Base-by-base conservation (phyloP, 2,797 vertebrate genomes). In the Hypotaenidia okinawae region DNA sequence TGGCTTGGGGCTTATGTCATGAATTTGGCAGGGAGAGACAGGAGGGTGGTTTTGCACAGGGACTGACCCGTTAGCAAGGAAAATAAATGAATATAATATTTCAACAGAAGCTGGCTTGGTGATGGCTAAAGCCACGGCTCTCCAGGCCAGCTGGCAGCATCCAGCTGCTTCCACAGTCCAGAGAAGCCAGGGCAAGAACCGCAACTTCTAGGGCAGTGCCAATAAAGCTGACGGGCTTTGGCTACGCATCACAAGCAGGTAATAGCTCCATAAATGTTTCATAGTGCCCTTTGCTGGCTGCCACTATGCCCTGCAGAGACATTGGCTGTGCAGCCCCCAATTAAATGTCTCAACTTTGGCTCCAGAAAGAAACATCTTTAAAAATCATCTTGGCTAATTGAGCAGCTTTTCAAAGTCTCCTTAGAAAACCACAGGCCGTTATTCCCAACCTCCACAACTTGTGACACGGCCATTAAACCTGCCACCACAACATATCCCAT, bases 321-420 rank as follows among this genome's bases (percentile, higher is more conserved):
- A 45, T 84, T 81, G 70, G 49, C 64, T 63, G 35, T 28, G 51
- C 58, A 39, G 41, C 7, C 47, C 32, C 79, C 70, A 87, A 13
- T 95, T 91, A 97, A 81, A 77, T 72, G 51, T 57, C 57, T 69
- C 78, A 66, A 30, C 25, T 76, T 70, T 63, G 59, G 13, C 57
- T 62, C 69, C 5, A 1, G 77, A 70, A 92, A 94, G 33, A 90
- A 62, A 16, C 6, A 37, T 66, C 73, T 95, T 80, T 55, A 41
- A 68, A 95, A 93, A 68, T 51, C 41, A 33, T 21, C 72, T 58
- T 35, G 45, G 25, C 59, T 93, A 92, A 95, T 37, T 57, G 33
- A 90, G 43, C 5, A 4, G 27, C 33, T 84, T 94, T 91, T 92
- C 86, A 85, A 89, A 91, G 77, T 6, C 80, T 89, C 16, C 37